phyloP scores from a whole-genome alignment of 2,888 invertebrate species.

The Lasioglossum leucozonium region DNA sequence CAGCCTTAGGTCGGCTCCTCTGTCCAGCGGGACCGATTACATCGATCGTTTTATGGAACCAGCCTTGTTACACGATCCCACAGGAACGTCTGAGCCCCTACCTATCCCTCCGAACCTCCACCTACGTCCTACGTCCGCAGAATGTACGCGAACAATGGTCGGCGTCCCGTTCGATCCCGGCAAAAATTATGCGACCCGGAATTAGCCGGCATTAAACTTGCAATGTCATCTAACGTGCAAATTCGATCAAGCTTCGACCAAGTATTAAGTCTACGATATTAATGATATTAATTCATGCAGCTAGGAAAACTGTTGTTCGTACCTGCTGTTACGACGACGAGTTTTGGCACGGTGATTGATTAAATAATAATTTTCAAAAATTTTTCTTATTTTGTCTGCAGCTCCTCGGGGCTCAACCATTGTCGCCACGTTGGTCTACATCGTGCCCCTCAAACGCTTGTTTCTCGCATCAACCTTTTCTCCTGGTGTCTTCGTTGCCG shows the following conservation, averaged over 20 bases:
- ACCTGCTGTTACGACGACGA: background rate
- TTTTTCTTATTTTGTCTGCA: too few relatives aligned
- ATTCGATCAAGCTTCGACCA: background rate
- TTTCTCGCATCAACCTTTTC: too few relatives aligned
- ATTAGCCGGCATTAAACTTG: background rate
- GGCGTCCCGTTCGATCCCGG: constrained; percentile 19
- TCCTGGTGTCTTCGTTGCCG: too few relatives aligned
- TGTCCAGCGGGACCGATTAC: constrained; percentile 72
- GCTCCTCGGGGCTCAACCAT: too few relatives aligned
- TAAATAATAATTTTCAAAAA: too few relatives aligned
- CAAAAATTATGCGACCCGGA: constrained; percentile 24
- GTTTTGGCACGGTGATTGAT: too few relatives aligned
- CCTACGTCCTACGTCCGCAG: constrained; percentile 28
- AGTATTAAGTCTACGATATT: background rate
- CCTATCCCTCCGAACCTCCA: constrained; percentile 33
- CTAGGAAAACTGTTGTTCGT: background rate
- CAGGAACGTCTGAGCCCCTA: constrained; percentile 52
- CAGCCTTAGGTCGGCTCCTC: constrained; percentile 36
- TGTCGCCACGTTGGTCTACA: too few relatives aligned
- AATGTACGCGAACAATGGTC: constrained; percentile 34
- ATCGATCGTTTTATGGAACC: constrained; percentile 77
- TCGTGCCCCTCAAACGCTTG: too few relatives aligned
- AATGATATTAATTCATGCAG: background rate
- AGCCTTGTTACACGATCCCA: constrained; percentile 74
- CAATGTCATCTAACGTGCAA: background rate